A percentile compares a stretch with the other conserved stretches of the same genome.
These are phyloP conservation scores for Chamaea fasciata DNA, from an alignment of 2,113 vertebrate species.

Conservation along the genomic window DNA sequence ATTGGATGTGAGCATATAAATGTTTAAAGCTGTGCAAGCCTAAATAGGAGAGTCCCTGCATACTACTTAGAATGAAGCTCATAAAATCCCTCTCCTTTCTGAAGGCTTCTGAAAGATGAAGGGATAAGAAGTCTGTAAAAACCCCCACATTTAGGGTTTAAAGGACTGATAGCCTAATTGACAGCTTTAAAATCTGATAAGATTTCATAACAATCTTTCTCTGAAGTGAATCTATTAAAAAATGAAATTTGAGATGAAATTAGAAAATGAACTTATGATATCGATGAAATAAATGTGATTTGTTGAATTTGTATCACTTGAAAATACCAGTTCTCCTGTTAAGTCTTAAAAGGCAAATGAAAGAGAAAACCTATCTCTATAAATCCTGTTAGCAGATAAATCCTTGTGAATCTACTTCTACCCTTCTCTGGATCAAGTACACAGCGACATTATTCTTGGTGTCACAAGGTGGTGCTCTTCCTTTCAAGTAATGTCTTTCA, in stretches of 20 bases:
- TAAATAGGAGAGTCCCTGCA: neutral
- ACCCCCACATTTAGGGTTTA: neutral
- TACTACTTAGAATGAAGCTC: neutral
- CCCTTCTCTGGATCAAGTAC: neutral
- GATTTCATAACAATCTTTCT: neutral
- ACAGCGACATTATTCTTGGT: neutral
- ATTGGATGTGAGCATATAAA: neutral
- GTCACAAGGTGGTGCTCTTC: constrained; percentile 54
- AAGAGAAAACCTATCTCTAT: neutral
- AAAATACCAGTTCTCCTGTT: neutral
- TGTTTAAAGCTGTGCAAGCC: neutral
- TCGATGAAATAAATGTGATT: constrained; percentile 5
- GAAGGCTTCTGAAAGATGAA: neutral
- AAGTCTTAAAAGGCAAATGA: constrained; percentile 14
- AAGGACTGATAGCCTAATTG: neutral
- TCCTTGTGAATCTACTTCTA: neutral
- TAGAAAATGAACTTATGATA: constrained; percentile 9
- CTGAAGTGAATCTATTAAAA: neutral
- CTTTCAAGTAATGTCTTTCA: constrained; percentile 20
- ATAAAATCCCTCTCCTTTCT: neutral
- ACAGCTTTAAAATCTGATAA: neutral
- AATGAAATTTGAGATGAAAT: neutral
- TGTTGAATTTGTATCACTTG: constrained; percentile 14
- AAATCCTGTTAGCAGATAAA: neutral
- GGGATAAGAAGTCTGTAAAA: neutral